Evolutionary conservation across 2,888 invertebrate species (phyloP).

Genomic region (Calephelis perditalis): DNA sequence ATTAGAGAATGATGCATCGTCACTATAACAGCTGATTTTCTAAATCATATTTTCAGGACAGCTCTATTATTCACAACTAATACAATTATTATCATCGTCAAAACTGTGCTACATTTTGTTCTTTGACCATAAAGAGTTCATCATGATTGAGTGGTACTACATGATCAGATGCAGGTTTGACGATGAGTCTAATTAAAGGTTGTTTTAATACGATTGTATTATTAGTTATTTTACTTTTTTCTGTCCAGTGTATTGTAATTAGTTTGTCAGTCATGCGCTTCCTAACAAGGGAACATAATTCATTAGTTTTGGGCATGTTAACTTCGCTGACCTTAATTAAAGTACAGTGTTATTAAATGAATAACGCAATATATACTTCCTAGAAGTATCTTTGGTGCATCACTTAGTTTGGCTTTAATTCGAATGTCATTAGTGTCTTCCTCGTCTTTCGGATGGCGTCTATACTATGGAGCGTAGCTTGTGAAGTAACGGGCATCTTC

Average conservation of each 20-base stretch:
- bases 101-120: conserved; percentile 51
- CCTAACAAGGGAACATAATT: conserved; percentile 74
- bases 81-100: conserved; percentile 60
- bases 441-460: conserved; percentile 52
- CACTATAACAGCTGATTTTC: conserved; percentile 76
- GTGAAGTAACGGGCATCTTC: conserved; percentile 46
- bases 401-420: conserved; percentile 70
- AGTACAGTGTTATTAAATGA: conserved; percentile 52
- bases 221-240: conserved; percentile 54
- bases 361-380: conserved; percentile 52
- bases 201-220: conserved; percentile 52
- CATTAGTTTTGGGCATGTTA: conserved; percentile 76
- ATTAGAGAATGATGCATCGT: conserved; percentile 78
- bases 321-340: conserved; percentile 66
- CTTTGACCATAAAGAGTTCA: conserved; percentile 29
- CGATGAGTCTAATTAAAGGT: conserved; percentile 55
- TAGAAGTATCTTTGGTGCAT: conserved; percentile 71
- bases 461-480: conserved; percentile 47
- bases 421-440: conserved; percentile 61
- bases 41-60: conserved; percentile 72
- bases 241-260: conserved; percentile 59
- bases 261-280: conserved; percentile 68
- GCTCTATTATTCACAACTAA: conserved; percentile 78
- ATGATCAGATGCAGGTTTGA: conserved; percentile 49
- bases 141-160: conserved; percentile 19